These are phyloP conservation scores for Gobiocypris rarus DNA, from an alignment of 2,113 vertebrate species.

Conservation along the genomic window DNA sequence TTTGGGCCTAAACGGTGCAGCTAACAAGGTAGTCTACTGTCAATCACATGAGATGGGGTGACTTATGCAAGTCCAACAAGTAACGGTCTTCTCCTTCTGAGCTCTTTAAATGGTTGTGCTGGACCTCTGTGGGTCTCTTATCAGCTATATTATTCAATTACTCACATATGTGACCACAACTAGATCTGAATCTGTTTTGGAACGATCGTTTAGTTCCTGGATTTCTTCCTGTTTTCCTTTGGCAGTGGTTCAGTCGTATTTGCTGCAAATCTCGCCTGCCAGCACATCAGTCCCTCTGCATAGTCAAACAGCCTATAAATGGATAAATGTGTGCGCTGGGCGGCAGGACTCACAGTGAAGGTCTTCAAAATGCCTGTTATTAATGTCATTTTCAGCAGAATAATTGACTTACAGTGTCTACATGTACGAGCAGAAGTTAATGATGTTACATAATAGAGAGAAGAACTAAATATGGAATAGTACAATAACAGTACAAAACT, in stretches of 20 bases:
- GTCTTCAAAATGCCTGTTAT: neutral
- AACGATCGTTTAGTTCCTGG: neutral
- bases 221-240: constrained; percentile 8
- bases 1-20: neutral
- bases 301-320: neutral
- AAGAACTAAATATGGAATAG: neutral
- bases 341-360: neutral
- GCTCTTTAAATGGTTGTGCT: constrained; percentile 8
- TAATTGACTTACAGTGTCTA: too few species aligned
- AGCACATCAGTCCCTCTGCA: neutral
- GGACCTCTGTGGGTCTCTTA: neutral
- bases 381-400: too few species aligned
- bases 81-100: neutral
- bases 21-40: neutral
- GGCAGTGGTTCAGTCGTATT: neutral
- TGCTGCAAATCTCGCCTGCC: neutral
- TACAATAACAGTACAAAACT: too few species aligned
- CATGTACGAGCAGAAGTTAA: neutral
- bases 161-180: neutral
- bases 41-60: neutral
- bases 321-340: neutral
- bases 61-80: neutral
- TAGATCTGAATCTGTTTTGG: neutral
- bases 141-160: neutral
- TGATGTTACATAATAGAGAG: neutral